These are phyloP conservation scores for Phortica variegata DNA, from an alignment of 1,140 invertebrate genomes.

Conservation along the genomic window DNA sequence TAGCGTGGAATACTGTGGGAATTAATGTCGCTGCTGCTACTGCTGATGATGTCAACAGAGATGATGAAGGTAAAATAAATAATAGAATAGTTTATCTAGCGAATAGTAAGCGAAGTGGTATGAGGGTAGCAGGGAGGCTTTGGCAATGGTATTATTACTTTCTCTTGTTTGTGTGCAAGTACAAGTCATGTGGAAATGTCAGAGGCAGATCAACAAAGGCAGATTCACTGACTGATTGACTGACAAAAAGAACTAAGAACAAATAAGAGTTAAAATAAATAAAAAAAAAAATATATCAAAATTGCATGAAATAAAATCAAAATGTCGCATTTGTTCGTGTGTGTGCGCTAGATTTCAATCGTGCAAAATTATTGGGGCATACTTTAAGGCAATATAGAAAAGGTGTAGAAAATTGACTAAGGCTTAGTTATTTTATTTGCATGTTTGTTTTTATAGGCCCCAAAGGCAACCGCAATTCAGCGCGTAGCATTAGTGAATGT, in stretches of 20 bases:
- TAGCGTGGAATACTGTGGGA: constrained; percentile 36
- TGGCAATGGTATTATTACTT: neutral
- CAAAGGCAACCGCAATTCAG: constrained; percentile 19
- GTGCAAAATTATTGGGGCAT: constrained; percentile 52
- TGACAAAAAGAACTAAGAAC: constrained; percentile 31
- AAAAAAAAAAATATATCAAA: too few relatives aligned
- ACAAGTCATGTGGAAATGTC: constrained; percentile 36
- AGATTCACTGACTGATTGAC: constrained; percentile 8
- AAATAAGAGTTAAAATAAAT: too few relatives aligned
- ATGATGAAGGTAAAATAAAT: constrained; percentile 55
- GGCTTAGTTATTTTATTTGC: too few relatives aligned
- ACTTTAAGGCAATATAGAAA: constrained; percentile 45
- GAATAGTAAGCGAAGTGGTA: constrained; percentile 13
- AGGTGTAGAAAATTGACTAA: too few relatives aligned
- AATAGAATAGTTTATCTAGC: constrained; percentile 22
- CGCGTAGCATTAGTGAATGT: constrained; percentile 53
- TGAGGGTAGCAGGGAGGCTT: neutral
- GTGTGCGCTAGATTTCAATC: too few relatives aligned
- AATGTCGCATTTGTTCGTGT: too few relatives aligned
- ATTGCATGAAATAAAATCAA: too few relatives aligned
- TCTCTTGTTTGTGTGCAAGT: constrained; percentile 4
- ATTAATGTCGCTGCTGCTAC: constrained; percentile 40
- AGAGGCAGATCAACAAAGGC: constrained; percentile 10
- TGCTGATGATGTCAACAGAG: constrained; percentile 26
- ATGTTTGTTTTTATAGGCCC: too few relatives aligned